Evolutionary conservation across 1,140 invertebrate genomes (phyloP), one percentile per base, ranked within the genome.

Genomic region (Lethrus apterus): DNA sequence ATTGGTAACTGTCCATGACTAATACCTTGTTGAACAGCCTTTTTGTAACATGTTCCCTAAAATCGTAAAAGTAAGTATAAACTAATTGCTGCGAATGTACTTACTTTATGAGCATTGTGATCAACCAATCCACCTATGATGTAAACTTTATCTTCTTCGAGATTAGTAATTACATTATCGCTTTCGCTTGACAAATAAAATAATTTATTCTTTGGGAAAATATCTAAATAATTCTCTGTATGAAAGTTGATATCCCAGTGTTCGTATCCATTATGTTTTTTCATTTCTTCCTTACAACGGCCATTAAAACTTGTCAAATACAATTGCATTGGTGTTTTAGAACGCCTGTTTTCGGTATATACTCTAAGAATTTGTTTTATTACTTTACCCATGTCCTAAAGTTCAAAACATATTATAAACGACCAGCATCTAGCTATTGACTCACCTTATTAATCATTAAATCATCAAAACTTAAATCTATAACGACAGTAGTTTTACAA

Each of bases 61-160:
- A 44, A 52, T 5, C 43, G 26, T 44, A 36, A 14, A 15, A 5
- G 21, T 13, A 13, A 21, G 2, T 46, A 7, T 10, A 29, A 35
- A 18, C 3, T 35, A 3, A 32, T 15, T 31, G 35, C 10, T 15
- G 5, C n/a, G 5, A 26, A 7, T 26, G n/a, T 7, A 26, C 23
- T 48, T 66, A 89, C 88, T 75, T 98, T 98, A 56, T 95, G 83
- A 54, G 82, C 75, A 73, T 98, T 98, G 65, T 98, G 95, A 72
- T 99, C 96, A 0, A 99, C 92, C 11, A 99, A 70, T 36, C 94
- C 96, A 31, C 96, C 95, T 69, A 98, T 98, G 29, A 98, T 80
- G 62, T 97, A 98, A 30, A 84, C 78, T 66, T 84, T 86, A 46
- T 82, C 74, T 10, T 85, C 75, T 52, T 90, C 80, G 48, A 98